Evolutionary conservation across 2,113 vertebrate species (phyloP), one percentile per base, ranked within the genome.

Genomic region (Chaetops frenatus): DNA sequence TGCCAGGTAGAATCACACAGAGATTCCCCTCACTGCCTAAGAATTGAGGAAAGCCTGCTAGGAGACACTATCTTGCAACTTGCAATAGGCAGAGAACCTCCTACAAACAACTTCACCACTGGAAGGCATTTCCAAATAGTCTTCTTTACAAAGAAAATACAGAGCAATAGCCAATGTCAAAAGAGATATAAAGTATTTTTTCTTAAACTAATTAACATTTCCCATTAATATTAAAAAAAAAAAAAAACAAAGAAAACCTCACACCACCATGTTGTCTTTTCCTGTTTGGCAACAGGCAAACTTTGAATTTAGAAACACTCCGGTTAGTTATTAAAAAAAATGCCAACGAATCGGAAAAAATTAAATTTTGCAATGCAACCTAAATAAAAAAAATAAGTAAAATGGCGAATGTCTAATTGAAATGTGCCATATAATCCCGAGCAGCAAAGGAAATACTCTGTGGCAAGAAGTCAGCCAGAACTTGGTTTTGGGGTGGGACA

Each of bases 401-500:
- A 85, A 53, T 12, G 18, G 50, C 76, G 65, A 85, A 69, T 60
- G 45, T 35, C 71, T 81, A 96, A 96, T 86, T 90, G 91, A 95
- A 95, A 92, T 2, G 4, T 84, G 57, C 38, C 81, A 61, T 70
- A 36, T 28, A 86, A 94, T 70, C 77, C 89, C 35, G 45, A 92
- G 44, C 65, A 94, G 84, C 44, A 91, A 53, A 82, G 40, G 85
- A 95, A 94, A 82, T 61, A 57, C 28, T 90, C 47, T 92, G 81
- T 2, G 51, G 94, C 77, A 94, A 62, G 62, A 92, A 94, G 77
- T 51, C 45, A 90, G 54, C 14, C 85, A 93, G 69, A 79, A 56
- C 82, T 95, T 89, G 94, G 95, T 85, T 97, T 97, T 82, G 82
- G 88, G 93, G 82, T 93, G 90, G 94, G 96, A 96, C 92, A 97